These are phyloP conservation scores for Zeuzera pyrina DNA, from an alignment of 2,888 invertebrate genomes.

Conservation along the genomic window DNA sequence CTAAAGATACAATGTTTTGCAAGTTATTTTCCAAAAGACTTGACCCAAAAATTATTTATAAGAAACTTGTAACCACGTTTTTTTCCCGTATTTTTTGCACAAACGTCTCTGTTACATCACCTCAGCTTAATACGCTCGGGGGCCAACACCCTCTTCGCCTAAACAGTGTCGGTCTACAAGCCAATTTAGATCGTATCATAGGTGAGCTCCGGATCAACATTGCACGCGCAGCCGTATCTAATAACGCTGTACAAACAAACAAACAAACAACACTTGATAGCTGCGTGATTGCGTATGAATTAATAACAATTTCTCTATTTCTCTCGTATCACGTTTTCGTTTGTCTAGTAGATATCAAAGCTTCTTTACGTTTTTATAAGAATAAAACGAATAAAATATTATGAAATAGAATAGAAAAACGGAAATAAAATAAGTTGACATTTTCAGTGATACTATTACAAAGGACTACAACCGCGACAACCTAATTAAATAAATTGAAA, in stretches of 20 bases:
- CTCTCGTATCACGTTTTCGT: no score
- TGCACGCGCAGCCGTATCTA: slow-evolving; percentile 17
- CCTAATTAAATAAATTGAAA: no score
- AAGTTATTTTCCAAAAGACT: no score
- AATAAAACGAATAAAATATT: no score
- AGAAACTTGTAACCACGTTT: no score
- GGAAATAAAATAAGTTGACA: no score
- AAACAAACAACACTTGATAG: slow-evolving; percentile 11
- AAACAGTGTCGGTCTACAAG: slow-evolving; percentile 19
- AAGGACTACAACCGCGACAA: no score
- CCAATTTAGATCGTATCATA: slow-evolving; percentile 26
- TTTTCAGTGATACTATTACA: no score
- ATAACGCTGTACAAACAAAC: slow-evolving; percentile 22
- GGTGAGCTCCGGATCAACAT: slow-evolving; percentile 20
- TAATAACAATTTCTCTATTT: slow-evolving; percentile 22
- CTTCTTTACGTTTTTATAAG: no score
- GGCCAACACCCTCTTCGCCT: not conserved
- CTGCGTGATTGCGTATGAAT: slow-evolving; percentile 23
- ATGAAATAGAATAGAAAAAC: no score
- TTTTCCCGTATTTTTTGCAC: not conserved
- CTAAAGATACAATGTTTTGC: no score
- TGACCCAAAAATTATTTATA: no score
- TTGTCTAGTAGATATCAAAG: slow-evolving; percentile 4
- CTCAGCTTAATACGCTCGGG: not conserved
- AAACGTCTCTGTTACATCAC: not conserved